Evolutionary conservation across 2,888 invertebrate genomes (phyloP).

Genomic region (Fragum sueziense): DNA sequence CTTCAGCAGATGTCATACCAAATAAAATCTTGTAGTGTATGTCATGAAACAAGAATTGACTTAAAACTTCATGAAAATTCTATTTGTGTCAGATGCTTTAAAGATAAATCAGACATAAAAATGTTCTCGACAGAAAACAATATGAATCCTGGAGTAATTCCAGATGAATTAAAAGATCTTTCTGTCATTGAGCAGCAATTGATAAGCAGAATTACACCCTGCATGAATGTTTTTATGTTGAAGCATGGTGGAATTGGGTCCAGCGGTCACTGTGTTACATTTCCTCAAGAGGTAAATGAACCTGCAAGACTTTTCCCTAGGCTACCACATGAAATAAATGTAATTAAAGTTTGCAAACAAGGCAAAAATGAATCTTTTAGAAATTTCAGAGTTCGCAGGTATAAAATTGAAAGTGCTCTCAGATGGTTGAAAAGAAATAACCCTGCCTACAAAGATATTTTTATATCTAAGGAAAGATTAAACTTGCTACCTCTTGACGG

Average conservation of each 20-base stretch:
- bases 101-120: slow-evolving; percentile 42
- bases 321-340: slow-evolving; percentile 45
- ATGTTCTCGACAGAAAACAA: slow-evolving; percentile 55
- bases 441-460: slow-evolving; percentile 42
- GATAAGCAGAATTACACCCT: slow-evolving; percentile 41
- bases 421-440: slow-evolving; percentile 55
- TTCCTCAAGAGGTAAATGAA: slow-evolving; percentile 39
- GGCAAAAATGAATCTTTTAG: slow-evolving; percentile 54
- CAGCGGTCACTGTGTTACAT: slow-evolving; percentile 17
- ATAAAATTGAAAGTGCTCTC: slow-evolving; percentile 42
- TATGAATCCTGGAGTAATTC: slow-evolving; percentile 39
- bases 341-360: slow-evolving; percentile 43
- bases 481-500: slow-evolving; percentile 39
- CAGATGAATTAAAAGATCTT: slow-evolving; percentile 20
- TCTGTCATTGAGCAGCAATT: slow-evolving; percentile 49
- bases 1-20: slow-evolving; percentile 32
- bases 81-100: slow-evolving; percentile 9
- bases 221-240: slow-evolving; percentile 44
- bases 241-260: slow-evolving; percentile 38
- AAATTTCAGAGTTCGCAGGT: slow-evolving; percentile 50
- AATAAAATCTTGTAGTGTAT: not conserved
- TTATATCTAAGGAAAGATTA: slow-evolving; percentile 40
- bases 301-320: slow-evolving; percentile 38
- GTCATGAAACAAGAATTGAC: slow-evolving; percentile 9
- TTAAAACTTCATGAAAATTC: not conserved